Conservation (phyloP, 2,797 vertebrate species). For the Alectoris magna region DNA sequence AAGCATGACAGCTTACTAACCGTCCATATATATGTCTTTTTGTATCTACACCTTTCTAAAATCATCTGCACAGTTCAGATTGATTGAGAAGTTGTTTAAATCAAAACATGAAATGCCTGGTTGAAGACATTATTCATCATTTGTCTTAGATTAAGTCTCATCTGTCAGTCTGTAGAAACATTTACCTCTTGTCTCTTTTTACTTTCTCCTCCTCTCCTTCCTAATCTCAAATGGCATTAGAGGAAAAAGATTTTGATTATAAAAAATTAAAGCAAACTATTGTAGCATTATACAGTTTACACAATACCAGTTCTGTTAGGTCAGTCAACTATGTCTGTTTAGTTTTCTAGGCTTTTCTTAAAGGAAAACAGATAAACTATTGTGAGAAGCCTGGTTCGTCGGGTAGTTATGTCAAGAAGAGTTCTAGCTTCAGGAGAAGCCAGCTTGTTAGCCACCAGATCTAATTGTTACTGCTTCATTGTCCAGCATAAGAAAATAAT, state of each 20-base stretch:
- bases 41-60: neutral
- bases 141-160: neutral
- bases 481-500: neutral
- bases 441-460: neutral
- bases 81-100: neutral
- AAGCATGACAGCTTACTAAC: neutral
- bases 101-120: neutral
- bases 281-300: neutral
- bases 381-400: neutral
- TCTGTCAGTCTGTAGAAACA: neutral
- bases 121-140: fast-evolving
- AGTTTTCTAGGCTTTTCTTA: neutral
- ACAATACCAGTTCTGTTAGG: neutral
- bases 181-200: neutral
- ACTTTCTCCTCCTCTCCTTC: neutral
- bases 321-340: neutral
- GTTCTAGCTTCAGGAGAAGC: neutral
- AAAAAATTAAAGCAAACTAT: neutral
- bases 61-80: neutral
- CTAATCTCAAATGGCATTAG: neutral
- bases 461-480: neutral
- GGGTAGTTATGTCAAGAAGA: neutral
- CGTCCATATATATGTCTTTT: neutral
- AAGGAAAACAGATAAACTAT: neutral
- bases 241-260: neutral